phyloP scores from a whole-genome alignment of 92 coral and sea anemone genomes.

The Paragorgia papillata region DNA sequence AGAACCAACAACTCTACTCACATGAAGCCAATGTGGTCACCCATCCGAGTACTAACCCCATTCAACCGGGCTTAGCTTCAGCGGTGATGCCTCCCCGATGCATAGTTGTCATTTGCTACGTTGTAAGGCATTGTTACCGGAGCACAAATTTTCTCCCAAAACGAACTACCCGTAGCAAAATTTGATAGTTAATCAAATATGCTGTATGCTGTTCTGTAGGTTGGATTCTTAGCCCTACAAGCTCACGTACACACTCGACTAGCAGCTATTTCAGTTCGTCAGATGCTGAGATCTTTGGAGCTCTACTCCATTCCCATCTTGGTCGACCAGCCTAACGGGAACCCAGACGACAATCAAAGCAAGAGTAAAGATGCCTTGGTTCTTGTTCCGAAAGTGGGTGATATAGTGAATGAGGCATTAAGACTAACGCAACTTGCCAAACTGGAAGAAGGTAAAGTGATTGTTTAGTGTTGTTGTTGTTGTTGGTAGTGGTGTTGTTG shows the following conservation, averaged over 20 bases:
- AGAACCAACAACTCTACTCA: no score
- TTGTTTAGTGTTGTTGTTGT: not conserved
- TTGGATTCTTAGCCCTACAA: constrained; percentile 60
- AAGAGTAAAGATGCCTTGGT: constrained; percentile 45
- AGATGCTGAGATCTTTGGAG: constrained; percentile 1
- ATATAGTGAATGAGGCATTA: constrained; percentile 70
- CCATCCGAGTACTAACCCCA: no score
- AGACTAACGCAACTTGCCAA: constrained; percentile 74
- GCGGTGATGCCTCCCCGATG: no score
- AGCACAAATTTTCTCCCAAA: no score
- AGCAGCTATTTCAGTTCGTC: constrained; percentile 58
- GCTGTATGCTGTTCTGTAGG: not conserved
- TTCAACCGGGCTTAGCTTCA: no score
- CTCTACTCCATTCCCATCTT: not conserved
- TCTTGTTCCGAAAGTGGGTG: constrained; percentile 51
- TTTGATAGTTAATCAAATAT: no score
- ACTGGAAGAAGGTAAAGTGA: constrained; percentile 62
- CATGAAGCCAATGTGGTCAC: no score
- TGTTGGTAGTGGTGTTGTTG: no score
- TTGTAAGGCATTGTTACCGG: no score
- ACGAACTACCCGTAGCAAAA: no score
- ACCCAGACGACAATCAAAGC: constrained; percentile 45
- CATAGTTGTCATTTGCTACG: no score
- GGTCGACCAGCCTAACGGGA: constrained; percentile 8
- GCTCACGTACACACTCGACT: constrained; percentile 65